phyloP scores from a whole-genome alignment of 2,113 vertebrate species.

The Sander lucioperca region DNA sequence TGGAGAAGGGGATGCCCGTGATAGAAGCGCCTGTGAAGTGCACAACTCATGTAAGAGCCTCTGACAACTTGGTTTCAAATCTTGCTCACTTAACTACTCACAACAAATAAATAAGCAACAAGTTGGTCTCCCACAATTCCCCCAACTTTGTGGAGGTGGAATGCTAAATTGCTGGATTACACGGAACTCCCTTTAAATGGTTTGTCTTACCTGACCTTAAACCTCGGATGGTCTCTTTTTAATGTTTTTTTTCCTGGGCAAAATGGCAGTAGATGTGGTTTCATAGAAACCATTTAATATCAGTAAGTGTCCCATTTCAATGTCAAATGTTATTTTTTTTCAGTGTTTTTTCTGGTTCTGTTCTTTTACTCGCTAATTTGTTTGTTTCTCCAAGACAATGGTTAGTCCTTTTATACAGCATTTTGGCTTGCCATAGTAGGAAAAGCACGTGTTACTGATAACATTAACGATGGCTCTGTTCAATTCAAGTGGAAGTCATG shows the following conservation, averaged over 20 bases:
- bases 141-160: neutral
- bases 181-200: neutral
- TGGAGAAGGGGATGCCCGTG: neutral
- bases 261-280: neutral
- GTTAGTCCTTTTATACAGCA: neutral
- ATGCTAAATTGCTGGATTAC: neutral
- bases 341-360: neutral
- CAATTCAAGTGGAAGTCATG: neutral
- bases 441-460: neutral
- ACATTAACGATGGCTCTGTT: neutral
- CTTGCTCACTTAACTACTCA: neutral
- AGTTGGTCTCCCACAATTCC: neutral
- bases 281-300: neutral
- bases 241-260: neutral
- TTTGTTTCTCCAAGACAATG: too few species aligned
- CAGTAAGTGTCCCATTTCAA: neutral
- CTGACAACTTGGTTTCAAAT: constrained; percentile 7
- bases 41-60: constrained; percentile 1
- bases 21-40: neutral
- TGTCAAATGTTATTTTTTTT: neutral
- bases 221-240: neutral
- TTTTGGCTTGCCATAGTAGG: neutral
- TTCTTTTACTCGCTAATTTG: neutral
- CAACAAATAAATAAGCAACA: neutral
- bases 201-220: neutral